Percentiles rank a stretch among this genome's conserved stretches.
Conservation (phyloP, 2,797 vertebrate species). For the Carduelis carduelis region DNA sequence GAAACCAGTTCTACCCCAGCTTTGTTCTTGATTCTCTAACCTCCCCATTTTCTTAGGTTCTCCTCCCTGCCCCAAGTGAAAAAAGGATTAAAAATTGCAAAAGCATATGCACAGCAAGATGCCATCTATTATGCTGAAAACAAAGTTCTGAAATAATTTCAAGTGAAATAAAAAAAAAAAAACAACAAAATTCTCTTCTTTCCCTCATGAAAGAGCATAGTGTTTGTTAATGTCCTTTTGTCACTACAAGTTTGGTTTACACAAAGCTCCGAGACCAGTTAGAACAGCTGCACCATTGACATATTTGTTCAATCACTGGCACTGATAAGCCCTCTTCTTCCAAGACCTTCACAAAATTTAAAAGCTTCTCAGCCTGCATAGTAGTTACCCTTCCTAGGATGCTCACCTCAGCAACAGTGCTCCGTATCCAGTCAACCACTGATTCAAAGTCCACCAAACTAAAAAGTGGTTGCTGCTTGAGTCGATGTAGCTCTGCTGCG, state of each 20-base stretch:
- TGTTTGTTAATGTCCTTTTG: neutral
- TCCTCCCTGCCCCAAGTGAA: neutral
- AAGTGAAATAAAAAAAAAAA: neutral
- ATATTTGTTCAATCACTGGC: neutral
- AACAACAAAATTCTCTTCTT: neutral
- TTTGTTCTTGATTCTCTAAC: neutral
- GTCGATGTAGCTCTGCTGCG: constrained; percentile 89
- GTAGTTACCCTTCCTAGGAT: neutral
- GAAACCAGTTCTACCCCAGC: neutral
- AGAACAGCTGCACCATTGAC: neutral
- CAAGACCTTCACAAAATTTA: neutral
- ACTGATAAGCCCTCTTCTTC: neutral
- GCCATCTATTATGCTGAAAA: neutral
- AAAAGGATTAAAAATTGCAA: neutral
- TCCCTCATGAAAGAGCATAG: neutral
- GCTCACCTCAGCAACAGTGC: constrained; percentile 93
- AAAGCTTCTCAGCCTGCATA: neutral
- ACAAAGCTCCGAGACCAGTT: neutral
- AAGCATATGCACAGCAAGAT: neutral
- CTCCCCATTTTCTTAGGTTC: neutral
- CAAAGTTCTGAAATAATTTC: neutral
- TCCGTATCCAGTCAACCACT: constrained; percentile 91
- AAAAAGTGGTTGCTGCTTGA: constrained; percentile 93
- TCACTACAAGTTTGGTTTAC: neutral
- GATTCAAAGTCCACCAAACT: constrained; percentile 95